Percentiles rank a stretch among this genome's conserved stretches.
Evolutionary conservation across 2,113 vertebrate genomes (phyloP).

Genomic region (Ctenomys sociabilis): DNA sequence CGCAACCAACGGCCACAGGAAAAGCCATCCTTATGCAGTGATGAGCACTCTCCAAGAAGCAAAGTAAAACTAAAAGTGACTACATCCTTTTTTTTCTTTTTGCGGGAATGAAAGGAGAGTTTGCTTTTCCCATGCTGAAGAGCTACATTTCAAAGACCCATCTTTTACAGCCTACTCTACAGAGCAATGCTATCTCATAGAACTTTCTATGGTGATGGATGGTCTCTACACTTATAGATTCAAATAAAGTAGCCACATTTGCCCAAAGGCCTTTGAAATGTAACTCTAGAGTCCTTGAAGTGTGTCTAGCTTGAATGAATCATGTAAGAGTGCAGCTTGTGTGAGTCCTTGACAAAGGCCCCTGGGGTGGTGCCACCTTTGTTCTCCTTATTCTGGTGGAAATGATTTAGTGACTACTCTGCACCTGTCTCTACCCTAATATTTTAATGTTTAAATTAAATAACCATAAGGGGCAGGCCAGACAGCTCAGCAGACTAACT

Average conservation of each 20-base stretch:
- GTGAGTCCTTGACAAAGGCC: conserved; percentile 57
- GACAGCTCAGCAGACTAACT: too few species aligned
- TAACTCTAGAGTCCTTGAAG: neutral
- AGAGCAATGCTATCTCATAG: neutral
- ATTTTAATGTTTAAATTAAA: neutral
- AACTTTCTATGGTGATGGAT: neutral
- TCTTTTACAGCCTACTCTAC: neutral
- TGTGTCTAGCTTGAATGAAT: neutral
- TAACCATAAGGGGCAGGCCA: too few species aligned
- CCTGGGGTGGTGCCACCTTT: conserved; percentile 27
- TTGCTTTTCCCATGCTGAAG: neutral
- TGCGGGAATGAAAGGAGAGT: neutral
- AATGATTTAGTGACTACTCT: conserved; percentile 64
- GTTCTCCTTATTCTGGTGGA: conserved; percentile 60
- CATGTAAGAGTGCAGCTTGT: neutral
- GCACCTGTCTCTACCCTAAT: conserved; percentile 25
- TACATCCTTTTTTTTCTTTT: neutral
- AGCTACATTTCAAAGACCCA: neutral
- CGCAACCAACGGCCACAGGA: neutral
- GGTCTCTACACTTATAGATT: neutral
- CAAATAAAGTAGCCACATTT: too few species aligned
- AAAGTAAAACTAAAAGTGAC: neutral
- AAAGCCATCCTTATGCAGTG: neutral
- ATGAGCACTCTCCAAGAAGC: neutral
- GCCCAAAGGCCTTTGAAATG: neutral